phyloP scores from a whole-genome alignment of 2,113 vertebrate genomes.

The Platanista minor region DNA sequence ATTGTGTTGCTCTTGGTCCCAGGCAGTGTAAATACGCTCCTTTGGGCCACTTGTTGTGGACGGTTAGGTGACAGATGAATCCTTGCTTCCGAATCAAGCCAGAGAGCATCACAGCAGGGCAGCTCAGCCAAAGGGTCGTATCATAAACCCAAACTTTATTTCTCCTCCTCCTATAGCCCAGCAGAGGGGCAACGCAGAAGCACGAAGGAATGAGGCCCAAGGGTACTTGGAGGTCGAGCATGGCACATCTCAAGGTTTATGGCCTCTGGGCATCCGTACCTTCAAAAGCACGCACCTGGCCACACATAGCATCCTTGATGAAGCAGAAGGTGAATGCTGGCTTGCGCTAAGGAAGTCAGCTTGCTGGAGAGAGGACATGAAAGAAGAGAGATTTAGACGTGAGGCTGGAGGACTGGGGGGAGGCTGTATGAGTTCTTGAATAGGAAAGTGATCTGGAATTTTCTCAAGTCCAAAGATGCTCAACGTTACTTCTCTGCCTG shows the following conservation, averaged over 20 bases:
- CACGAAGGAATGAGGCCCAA: accelerated
- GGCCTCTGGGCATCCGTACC: too few relatives aligned
- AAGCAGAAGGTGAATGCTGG: not conserved
- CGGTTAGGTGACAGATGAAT: not conserved
- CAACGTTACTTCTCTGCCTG: not conserved
- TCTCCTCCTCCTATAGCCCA: not conserved
- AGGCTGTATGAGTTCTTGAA: not conserved
- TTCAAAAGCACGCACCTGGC: not conserved
- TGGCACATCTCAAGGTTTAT: not conserved
- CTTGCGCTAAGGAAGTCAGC: not conserved
- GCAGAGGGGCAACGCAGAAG: not conserved
- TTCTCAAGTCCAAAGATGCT: not conserved
- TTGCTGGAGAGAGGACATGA: not conserved
- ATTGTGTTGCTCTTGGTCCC: not conserved
- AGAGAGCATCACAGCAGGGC: not conserved
- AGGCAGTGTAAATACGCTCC: not conserved
- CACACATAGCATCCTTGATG: not conserved
- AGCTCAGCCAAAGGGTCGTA: not conserved
- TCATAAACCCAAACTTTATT: not conserved
- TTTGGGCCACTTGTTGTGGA: not conserved
- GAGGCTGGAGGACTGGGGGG: not conserved
- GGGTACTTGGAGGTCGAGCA: not conserved
- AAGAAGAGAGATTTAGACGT: not conserved
- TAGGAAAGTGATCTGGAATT: not conserved
- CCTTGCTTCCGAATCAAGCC: not conserved